These are phyloP conservation scores for Lepus townsendii DNA, from an alignment of 2,797 vertebrate species.

Conservation along the genomic window DNA sequence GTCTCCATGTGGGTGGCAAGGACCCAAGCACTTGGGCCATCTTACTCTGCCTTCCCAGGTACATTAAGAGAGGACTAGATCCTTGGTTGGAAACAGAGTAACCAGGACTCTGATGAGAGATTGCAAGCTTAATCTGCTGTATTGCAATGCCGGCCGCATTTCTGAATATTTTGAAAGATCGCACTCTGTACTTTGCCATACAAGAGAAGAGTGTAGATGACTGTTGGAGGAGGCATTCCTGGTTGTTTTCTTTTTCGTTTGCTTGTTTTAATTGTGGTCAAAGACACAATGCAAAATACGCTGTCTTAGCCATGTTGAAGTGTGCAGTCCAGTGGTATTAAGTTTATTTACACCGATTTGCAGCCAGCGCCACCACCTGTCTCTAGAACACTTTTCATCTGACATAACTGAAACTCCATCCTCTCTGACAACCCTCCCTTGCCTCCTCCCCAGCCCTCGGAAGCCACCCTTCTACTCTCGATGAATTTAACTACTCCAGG, in stretches of 20 bases:
- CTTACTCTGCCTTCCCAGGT: too few species aligned
- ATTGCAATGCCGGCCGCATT: too few species aligned
- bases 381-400: background rate
- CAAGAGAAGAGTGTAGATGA: background rate
- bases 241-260: background rate
- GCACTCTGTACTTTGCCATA: background rate
- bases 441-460: background rate
- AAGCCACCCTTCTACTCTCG: background rate
- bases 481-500: background rate
- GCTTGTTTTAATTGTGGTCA: slow-evolving; percentile 1
- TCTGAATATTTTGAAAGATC: background rate
- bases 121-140: too few species aligned
- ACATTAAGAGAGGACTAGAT: too few species aligned
- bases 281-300: background rate
- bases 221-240: background rate
- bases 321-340: background rate
- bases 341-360: background rate
- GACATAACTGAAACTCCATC: slow-evolving; percentile 20
- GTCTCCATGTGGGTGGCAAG: too few species aligned
- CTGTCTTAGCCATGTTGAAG: slow-evolving; percentile 22
- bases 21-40: too few species aligned
- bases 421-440: background rate
- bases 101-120: too few species aligned
- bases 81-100: too few species aligned
- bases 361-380: background rate